Base-by-base conservation (phyloP, 2,888 invertebrate genomes). In the Drosophila merina region DNA sequence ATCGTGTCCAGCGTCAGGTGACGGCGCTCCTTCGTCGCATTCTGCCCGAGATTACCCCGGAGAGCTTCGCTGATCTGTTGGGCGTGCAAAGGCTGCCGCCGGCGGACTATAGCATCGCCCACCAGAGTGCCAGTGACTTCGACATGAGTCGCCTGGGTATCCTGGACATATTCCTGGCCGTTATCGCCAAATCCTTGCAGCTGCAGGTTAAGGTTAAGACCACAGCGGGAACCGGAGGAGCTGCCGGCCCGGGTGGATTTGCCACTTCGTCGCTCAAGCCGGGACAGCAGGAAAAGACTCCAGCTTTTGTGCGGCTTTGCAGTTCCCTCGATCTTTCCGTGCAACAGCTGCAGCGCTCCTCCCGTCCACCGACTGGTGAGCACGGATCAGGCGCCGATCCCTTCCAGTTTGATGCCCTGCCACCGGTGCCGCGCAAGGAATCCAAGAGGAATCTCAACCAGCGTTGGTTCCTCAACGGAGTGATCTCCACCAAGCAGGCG, bases 1-100 rank as follows among this genome's bases (percentile, higher is more conserved):
- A 98, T 56, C 93, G 98, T 64, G 98, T 98, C 0, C 98, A 98
- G 90, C 93, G 98, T 91, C 98, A 98, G 93, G 97, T 91, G 2
- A 97, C 97, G 58, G 95, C 97, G 0, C 92, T 98, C 20, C 90
- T 99, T 26, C 93, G 97, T 48, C 94, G 98, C 81, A 97, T 98
- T 90, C 93, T 98, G 36, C 96, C 97, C 0, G 98, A 98, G 92
- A 96, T 98, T 47, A 94, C 96, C 0, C 98, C 98, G 0, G 95
- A 95, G 77, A 94, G 94, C 57, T 94, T 98, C 87, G 95, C 96
- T 0, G 94, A 94, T 63, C 94, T 97, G 5, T 92, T 97, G 54
- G 95, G 95, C 40, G 95, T 96, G 0, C 93, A 94, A 20, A 92
- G 93, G 31, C 92, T 96, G 64, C 96, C 96, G 7, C 95, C 96